Base-by-base conservation (phyloP, 1,140 invertebrate genomes). In the Melanaphis sacchari region DNA sequence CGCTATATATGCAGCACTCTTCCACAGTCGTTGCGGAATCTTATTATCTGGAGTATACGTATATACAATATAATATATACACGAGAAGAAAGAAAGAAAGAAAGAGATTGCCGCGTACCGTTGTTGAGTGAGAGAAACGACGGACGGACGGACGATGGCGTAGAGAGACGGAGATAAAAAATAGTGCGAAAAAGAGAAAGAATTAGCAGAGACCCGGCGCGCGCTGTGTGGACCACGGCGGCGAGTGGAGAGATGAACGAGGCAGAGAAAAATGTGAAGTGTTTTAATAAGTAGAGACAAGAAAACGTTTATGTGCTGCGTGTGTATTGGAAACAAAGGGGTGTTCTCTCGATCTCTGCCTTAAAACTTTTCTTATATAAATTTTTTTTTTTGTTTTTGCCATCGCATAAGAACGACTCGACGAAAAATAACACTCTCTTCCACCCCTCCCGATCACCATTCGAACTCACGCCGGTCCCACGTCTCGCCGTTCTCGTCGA, bases 261-360 rank as follows among this genome's bases (percentile, higher is more conserved):
- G 88, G 88, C n/a, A 76, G 66, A 93, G 93, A 91, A 90, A 89
- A 90, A 93, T 91, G 93, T 91, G 90, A 93, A 93, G 93, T 91
- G 93, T 93, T 93, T 93, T 90, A 84, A 84, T 90, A 91, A 91
- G 81, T 93, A 91, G 46, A 90, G 88, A 81, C 88, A 82, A 93
- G 93, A 93, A 93, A 93, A 93, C 91, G 91, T 93, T 93, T 93
- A 93, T 93, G 91, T 84, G 91, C 81, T 38, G 81, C 91, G 91
- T 84, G 91, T 93, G 91, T 93, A 93, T 93, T 85, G 91, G 91
- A 93, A 93, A 93, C 91, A 93, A 93, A 93, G 91, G 91, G 76
- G 36, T 82, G 59, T 93, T 93, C 81, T 84, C 54, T 93, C 91
- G 76, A 93, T 93, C 76, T 93, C 40, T 85, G 76, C 66, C 43